Percentiles rank a stretch among this genome's conserved stretches.
These are phyloP conservation scores for Nomada lathburiana DNA, from an alignment of 2,888 invertebrate genomes.

Conservation along the genomic window DNA sequence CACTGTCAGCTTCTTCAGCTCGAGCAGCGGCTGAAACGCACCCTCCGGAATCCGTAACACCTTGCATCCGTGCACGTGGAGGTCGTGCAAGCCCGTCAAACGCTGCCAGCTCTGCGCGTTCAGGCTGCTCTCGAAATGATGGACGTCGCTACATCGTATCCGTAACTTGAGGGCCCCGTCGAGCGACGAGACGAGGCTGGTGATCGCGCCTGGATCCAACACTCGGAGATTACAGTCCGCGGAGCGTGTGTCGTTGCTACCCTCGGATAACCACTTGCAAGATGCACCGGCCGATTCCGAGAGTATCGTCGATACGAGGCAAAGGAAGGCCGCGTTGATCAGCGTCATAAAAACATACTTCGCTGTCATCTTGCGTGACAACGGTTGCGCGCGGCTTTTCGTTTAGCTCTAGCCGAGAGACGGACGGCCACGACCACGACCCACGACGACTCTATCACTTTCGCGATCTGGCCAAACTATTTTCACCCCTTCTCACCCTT, in stretches of 20 bases:
- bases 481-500: constrained; percentile 52
- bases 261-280: constrained; percentile 86
- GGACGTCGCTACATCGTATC: constrained; percentile 91
- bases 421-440: constrained; percentile 11
- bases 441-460: constrained; percentile 37
- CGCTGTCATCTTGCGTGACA: constrained; percentile 54
- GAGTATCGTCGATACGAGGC: constrained; percentile 57
- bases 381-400: constrained; percentile 31
- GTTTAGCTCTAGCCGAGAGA: constrained; percentile 12
- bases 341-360: constrained; percentile 49
- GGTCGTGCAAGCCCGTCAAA: constrained; percentile 90
- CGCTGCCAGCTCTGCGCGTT: constrained; percentile 90
- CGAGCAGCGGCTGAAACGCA: constrained; percentile 92
- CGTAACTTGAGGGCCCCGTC: constrained; percentile 91
- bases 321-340: constrained; percentile 56
- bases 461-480: constrained; percentile 46
- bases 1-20: constrained; percentile 91
- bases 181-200: constrained; percentile 85
- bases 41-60: constrained; percentile 90
- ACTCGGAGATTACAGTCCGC: constrained; percentile 86
- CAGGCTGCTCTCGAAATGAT: constrained; percentile 92
- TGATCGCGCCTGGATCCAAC: constrained; percentile 84
- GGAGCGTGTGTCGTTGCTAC: constrained; percentile 85
- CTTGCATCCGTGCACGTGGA: constrained; percentile 92
- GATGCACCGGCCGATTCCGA: constrained; percentile 78